phyloP scores from a whole-genome alignment of 2,888 invertebrate species.

The Nemotelus nigrinus region DNA sequence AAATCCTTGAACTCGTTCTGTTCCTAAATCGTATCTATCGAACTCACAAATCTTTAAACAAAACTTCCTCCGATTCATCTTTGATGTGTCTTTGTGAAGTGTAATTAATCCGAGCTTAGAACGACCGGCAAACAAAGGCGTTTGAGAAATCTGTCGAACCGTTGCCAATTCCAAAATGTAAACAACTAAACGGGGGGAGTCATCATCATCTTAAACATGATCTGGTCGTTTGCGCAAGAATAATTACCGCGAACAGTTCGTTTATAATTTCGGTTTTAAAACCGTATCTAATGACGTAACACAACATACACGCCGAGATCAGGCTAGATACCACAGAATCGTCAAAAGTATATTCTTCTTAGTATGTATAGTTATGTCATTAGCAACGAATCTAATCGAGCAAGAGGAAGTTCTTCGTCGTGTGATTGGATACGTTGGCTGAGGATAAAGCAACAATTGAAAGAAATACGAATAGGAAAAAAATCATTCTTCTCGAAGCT shows the following conservation, averaged over 20 bases:
- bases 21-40: not conserved
- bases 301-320: not conserved
- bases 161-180: not conserved
- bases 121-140: not conserved
- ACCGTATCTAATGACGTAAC: conserved; percentile 12
- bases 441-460: too few relatives aligned
- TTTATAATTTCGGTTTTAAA: not conserved
- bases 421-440: too few relatives aligned
- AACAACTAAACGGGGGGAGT: not conserved
- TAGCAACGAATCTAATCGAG: too few relatives aligned
- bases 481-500: not conserved
- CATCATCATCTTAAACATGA: not conserved
- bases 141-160: not conserved
- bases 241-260: conserved; percentile 10
- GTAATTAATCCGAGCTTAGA: not conserved
- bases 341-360: too few relatives aligned
- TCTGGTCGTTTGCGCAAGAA: conserved; percentile 3
- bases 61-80: not conserved
- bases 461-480: not conserved
- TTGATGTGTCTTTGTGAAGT: not conserved
- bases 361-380: too few relatives aligned
- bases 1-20: conserved; percentile 1
- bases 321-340: too few relatives aligned
- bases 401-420: too few relatives aligned
- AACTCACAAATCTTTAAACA: not conserved